Evolutionary conservation across 2,888 invertebrate species (phyloP).

Genomic region (Chironomus tentans): DNA sequence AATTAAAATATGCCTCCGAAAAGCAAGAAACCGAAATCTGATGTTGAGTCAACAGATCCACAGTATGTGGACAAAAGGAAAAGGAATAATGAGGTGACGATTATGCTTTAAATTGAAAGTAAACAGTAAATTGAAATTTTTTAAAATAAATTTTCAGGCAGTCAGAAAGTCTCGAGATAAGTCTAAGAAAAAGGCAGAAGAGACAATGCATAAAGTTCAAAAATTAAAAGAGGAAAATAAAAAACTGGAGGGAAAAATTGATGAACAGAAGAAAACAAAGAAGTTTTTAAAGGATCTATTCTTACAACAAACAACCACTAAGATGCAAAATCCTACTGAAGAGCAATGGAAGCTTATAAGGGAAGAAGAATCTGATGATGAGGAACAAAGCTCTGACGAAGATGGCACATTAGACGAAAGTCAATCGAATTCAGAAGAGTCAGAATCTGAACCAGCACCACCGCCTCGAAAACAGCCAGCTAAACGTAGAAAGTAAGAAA

Average conservation of each 20-base stretch:
- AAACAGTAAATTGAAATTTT: background rate
- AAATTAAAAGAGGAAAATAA: background rate
- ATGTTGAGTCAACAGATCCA: background rate
- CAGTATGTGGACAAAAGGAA: background rate
- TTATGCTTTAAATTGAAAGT: background rate
- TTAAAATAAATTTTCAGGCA: background rate
- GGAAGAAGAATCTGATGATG: background rate
- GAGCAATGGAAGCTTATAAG: background rate
- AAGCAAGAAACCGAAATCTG: background rate
- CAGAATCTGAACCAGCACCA: background rate
- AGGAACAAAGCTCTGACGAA: background rate
- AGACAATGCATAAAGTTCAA: background rate
- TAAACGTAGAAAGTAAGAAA: too few relatives aligned
- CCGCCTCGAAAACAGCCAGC: too few relatives aligned
- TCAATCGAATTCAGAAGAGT: background rate
- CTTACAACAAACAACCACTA: background rate
- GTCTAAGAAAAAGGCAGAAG: slow-evolving; percentile 4
- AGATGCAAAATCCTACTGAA: background rate
- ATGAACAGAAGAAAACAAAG: slow-evolving; percentile 17
- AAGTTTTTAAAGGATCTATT: slow-evolving; percentile 15
- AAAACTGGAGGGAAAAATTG: slow-evolving; percentile 12
- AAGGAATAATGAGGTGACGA: slow-evolving; percentile 10
- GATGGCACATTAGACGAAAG: background rate
- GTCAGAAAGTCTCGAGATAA: slow-evolving; percentile 15
- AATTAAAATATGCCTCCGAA: background rate